Percentiles rank a stretch among this genome's conserved stretches.
phyloP scores from a whole-genome alignment of 2,888 invertebrate genomes.

The Tenthredo mesomela region DNA sequence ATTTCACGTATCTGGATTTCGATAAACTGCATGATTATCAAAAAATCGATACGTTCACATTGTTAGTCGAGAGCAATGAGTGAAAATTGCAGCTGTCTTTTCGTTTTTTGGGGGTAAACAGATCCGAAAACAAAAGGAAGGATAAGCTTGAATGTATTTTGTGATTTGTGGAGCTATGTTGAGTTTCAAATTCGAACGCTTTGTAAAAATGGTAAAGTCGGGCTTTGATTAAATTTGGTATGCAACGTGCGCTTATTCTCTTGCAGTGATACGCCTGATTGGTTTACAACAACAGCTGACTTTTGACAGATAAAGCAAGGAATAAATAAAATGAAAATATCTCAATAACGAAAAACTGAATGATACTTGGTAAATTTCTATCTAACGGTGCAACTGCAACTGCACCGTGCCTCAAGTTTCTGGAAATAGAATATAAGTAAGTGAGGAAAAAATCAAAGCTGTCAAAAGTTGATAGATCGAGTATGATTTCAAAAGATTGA shows the following conservation, averaged over 20 bases:
- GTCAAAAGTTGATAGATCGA: background rate
- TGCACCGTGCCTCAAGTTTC: constrained; percentile 10
- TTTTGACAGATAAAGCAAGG: constrained; percentile 17
- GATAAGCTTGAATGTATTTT: background rate
- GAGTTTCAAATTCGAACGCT: background rate
- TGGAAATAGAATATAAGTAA: constrained; percentile 12
- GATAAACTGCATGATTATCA: background rate
- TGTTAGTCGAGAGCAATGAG: constrained; percentile 10
- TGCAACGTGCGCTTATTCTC: constrained; percentile 2
- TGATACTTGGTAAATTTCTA: constrained; percentile 30
- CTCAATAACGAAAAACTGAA: background rate
- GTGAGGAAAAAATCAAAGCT: background rate
- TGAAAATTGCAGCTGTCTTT: background rate
- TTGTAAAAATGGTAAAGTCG: background rate
- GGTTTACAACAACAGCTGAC: constrained; percentile 12
- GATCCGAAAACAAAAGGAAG: background rate
- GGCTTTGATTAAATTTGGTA: constrained; percentile 14
- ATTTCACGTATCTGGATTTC: background rate
- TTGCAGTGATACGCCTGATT: constrained; percentile 13
- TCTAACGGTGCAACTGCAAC: background rate
- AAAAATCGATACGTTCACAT: constrained; percentile 16
- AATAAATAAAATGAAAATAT: constrained; percentile 24
- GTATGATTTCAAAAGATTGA: background rate
- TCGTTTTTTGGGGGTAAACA: background rate
- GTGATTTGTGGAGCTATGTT: background rate